Percentiles rank a stretch among this genome's conserved stretches.
phyloP scores from a whole-genome alignment of 2,113 vertebrate genomes.

The Corythornis cristatus region DNA sequence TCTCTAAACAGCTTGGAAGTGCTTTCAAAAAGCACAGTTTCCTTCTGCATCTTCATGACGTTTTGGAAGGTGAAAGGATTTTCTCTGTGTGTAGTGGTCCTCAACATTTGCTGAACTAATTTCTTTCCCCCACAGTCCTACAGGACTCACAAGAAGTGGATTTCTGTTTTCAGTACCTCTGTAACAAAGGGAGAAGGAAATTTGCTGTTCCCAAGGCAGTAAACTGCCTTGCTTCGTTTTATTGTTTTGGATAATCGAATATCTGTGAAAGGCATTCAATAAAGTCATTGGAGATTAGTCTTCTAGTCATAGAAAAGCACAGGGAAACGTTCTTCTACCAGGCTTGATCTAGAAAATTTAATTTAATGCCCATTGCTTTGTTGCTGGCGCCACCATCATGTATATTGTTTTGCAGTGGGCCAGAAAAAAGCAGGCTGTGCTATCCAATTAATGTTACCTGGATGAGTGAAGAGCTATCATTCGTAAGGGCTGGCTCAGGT shows the following conservation, averaged over 20 bases:
- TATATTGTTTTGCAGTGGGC: neutral
- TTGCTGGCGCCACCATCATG: neutral
- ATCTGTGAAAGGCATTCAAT: constrained; percentile 46
- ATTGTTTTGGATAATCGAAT: constrained; percentile 51
- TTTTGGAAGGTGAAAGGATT: neutral
- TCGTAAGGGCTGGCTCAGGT: neutral
- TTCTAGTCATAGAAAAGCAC: constrained; percentile 29
- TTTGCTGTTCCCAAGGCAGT: constrained; percentile 12
- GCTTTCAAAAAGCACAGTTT: neutral
- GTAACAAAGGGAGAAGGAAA: neutral
- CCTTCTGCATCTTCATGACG: neutral
- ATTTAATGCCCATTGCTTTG: constrained; percentile 1
- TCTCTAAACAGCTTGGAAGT: neutral
- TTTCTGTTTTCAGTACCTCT: neutral
- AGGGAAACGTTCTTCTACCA: neutral
- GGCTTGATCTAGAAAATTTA: constrained; percentile 21
- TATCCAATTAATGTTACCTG: constrained; percentile 20
- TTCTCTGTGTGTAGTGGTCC: neutral
- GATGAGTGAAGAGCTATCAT: neutral
- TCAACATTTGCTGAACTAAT: neutral
- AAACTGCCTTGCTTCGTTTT: constrained; percentile 19
- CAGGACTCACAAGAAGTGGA: neutral
- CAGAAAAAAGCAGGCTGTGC: neutral
- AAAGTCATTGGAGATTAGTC: constrained; percentile 29
- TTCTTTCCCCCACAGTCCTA: neutral